These are phyloP conservation scores for Empidonax alnorum DNA, from an alignment of 2,113 vertebrate species.

Conservation along the genomic window DNA sequence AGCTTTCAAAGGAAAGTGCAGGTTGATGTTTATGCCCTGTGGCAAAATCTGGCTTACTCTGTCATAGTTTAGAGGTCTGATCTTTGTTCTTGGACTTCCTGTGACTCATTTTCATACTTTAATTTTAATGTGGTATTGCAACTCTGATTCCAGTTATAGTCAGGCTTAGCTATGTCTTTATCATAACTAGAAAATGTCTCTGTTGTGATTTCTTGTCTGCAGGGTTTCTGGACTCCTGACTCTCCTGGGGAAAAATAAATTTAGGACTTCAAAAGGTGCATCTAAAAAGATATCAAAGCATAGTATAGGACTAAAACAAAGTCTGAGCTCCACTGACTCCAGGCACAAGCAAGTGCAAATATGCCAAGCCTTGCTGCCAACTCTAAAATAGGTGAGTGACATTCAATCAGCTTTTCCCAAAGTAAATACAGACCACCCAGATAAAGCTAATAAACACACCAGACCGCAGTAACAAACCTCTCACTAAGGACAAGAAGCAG, in stretches of 20 bases:
- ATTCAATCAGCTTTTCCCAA: not conserved
- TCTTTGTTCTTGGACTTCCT: not conserved
- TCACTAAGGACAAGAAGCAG: not conserved
- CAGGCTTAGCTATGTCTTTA: not conserved
- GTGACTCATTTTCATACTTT: constrained; percentile 8
- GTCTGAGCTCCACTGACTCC: not conserved
- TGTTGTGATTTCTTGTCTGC: not conserved
- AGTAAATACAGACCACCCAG: not conserved
- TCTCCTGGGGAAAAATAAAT: not conserved
- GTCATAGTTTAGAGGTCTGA: constrained; percentile 6
- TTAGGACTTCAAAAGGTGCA: not conserved
- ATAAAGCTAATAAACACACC: not conserved
- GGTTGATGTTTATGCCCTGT: not conserved
- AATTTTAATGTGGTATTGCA: not conserved
- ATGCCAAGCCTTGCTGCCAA: not conserved
- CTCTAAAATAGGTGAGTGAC: not conserved
- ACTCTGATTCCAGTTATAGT: not conserved
- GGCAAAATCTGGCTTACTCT: constrained; percentile 17
- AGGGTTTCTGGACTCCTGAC: not conserved
- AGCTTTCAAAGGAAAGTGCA: constrained; percentile 19
- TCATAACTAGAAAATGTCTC: not conserved
- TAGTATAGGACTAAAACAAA: not conserved
- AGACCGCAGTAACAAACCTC: not conserved
- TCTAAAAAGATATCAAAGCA: not conserved
- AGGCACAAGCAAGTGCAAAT: not conserved